These are phyloP conservation scores for Tridacna gigas DNA, from an alignment of 2,888 invertebrate genomes.

Conservation along the genomic window DNA sequence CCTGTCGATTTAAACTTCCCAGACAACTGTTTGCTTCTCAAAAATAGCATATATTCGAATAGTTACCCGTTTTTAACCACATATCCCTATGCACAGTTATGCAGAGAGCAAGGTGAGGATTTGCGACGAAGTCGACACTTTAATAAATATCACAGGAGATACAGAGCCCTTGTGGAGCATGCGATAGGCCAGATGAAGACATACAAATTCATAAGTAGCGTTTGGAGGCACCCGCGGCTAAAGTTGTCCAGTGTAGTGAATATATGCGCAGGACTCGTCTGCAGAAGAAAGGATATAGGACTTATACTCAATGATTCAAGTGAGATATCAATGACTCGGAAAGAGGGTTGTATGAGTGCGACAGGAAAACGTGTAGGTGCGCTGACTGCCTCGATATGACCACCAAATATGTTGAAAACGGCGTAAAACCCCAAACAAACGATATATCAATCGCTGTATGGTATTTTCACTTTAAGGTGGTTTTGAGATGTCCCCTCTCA, in stretches of 20 bases:
- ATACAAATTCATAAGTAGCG: neutral
- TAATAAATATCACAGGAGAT: neutral
- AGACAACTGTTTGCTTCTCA: no score
- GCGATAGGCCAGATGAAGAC: neutral
- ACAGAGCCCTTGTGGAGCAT: neutral
- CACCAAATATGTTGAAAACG: no score
- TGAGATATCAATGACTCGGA: no score
- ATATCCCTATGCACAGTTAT: slow-evolving; percentile 16
- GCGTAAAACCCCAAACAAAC: no score
- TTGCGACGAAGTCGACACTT: slow-evolving; percentile 2
- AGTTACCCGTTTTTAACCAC: slow-evolving; percentile 27
- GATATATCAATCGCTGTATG: no score
- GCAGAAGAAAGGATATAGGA: slow-evolving; percentile 6
- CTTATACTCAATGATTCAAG: no score
- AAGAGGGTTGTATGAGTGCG: no score
- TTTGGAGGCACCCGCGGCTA: neutral
- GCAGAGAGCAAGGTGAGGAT: neutral
- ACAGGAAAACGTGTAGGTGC: no score
- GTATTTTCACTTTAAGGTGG: no score
- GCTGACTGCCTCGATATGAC: no score
- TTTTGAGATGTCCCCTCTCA: no score
- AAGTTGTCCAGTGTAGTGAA: neutral
- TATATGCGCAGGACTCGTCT: neutral
- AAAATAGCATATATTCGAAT: slow-evolving; percentile 34
- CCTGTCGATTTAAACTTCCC: slow-evolving; percentile 14